Percentiles rank a stretch among this genome's conserved stretches.
phyloP scores from a whole-genome alignment of 2,888 invertebrate species.

The Prosopocoilus inquinatus region DNA sequence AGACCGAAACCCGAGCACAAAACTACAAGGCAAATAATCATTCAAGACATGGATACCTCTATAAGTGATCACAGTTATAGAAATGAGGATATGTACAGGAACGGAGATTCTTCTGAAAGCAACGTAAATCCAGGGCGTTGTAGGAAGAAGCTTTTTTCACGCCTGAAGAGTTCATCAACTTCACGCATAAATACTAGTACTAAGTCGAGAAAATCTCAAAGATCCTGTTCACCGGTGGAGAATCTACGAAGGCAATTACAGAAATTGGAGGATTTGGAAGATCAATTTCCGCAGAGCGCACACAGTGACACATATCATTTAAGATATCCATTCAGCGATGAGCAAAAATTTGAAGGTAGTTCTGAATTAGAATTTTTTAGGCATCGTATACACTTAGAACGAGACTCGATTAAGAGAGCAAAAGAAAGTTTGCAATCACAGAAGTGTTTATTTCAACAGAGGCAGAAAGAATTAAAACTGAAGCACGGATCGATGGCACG shows the following conservation, averaged over 20 bases:
- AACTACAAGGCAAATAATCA: constrained; percentile 41
- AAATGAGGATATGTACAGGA: constrained; percentile 44
- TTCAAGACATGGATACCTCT: constrained; percentile 50
- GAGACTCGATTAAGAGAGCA: constrained; percentile 81
- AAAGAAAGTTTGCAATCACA: constrained; percentile 71
- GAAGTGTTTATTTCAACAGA: constrained; percentile 65
- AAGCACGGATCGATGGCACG: constrained; percentile 52
- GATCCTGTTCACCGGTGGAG: constrained; percentile 74
- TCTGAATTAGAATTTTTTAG: constrained; percentile 81
- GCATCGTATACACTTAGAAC: constrained; percentile 75
- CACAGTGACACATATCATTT: constrained; percentile 74
- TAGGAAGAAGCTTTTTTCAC: constrained; percentile 66
- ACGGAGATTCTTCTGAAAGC: constrained; percentile 56
- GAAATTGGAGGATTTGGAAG: constrained; percentile 78
- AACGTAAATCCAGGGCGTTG: constrained; percentile 56
- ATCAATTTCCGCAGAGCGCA: constrained; percentile 68
- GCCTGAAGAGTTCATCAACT: constrained; percentile 68
- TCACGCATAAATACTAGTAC: constrained; percentile 61
- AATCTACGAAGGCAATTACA: constrained; percentile 76
- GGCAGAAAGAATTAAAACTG: constrained; percentile 56
- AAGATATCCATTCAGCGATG: constrained; percentile 77
- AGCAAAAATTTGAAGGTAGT: constrained; percentile 51
- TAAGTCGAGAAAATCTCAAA: constrained; percentile 54
- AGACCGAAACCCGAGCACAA: constrained; percentile 39
- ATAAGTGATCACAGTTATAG: constrained; percentile 53